Evolutionary conservation across 53 echinoderm and acorn worm species (phyloP).

Genomic region (Zoroaster sp.): DNA sequence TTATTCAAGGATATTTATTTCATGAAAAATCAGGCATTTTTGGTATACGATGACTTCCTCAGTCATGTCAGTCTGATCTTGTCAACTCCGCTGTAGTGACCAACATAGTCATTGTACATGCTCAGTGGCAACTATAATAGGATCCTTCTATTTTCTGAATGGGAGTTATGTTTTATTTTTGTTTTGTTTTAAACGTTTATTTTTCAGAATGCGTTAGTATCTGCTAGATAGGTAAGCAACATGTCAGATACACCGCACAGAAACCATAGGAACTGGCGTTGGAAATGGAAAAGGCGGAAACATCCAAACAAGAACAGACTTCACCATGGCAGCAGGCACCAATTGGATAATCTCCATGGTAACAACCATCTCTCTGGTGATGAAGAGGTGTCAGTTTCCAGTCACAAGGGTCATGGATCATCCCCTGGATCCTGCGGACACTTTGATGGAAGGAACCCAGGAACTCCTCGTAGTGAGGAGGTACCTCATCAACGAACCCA

Average conservation of each 20-base stretch:
- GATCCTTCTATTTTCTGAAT: no score
- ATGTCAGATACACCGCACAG: not conserved
- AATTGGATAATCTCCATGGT: not conserved
- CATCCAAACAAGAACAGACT: not conserved
- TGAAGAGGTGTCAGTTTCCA: not conserved
- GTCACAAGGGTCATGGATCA: not conserved
- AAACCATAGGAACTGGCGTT: not conserved
- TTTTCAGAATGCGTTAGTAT: no score
- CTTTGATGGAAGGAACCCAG: not conserved
- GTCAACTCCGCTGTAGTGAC: no score
- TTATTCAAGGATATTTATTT: no score
- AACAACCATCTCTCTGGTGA: not conserved
- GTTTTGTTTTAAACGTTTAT: no score
- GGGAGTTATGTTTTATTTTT: no score
- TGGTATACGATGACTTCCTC: no score
- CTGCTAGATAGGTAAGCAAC: no score
- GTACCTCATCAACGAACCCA: not conserved
- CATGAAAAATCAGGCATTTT: no score
- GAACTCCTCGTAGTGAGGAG: not conserved
- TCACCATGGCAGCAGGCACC: not conserved
- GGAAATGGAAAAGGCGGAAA: slow-evolving; percentile 22
- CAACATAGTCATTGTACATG: no score
- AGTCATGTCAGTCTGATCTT: no score
- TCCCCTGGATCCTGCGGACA: not conserved
- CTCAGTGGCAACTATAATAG: no score